Evolutionary conservation across 2,113 vertebrate species (phyloP), one percentile per base, ranked within the genome.

Genomic region (Anarhynchus alexandrinus): DNA sequence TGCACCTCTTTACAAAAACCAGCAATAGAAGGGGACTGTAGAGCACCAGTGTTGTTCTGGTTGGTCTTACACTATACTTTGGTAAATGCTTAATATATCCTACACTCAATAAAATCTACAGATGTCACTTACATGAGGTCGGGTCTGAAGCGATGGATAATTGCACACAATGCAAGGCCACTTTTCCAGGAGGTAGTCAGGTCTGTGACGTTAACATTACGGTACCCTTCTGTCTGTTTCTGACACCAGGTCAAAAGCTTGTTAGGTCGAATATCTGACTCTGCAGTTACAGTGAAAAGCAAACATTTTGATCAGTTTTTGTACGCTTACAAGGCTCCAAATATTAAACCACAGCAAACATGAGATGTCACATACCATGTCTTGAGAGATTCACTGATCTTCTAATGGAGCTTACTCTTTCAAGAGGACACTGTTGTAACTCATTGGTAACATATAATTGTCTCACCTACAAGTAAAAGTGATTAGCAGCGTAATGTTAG

Each of bases 181-280:
- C 98, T 99, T 71, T 88, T 98, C 99, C 99, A 99, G 54, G 99
- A 99, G 40, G 97, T 98, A 66, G 97, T 99, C 93, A 99, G 97
- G 96, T 99, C 98, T 1, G 98, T 99, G 97, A 99, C 88, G 0
- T 22, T 90, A 64, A 99, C 99, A 0, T 98, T 98, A 74, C 97
- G 98, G 97, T 99, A 99, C 64, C 99, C 99, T 85, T 99, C 99
- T 0, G 99, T 99, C 97, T 99, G 99, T 87, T 98, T 99, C 98
- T 99, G 99, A 97, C 99, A 99, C 99, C 99, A 99, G 9, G 99
- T 99, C 92, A 99, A 83, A 84, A 99, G 99, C 92, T 99, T 99
- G 55, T 98, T 98, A 15, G 99, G 99, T 70, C 99, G 97, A 91
- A 99, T 97, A 76, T 99, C 99, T 5, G 99, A 99, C 96, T 99